A percentile compares a stretch with the other conserved stretches of the same genome.
Conservation (phyloP, 2,888 invertebrate genomes). For the Cryptus armator region DNA sequence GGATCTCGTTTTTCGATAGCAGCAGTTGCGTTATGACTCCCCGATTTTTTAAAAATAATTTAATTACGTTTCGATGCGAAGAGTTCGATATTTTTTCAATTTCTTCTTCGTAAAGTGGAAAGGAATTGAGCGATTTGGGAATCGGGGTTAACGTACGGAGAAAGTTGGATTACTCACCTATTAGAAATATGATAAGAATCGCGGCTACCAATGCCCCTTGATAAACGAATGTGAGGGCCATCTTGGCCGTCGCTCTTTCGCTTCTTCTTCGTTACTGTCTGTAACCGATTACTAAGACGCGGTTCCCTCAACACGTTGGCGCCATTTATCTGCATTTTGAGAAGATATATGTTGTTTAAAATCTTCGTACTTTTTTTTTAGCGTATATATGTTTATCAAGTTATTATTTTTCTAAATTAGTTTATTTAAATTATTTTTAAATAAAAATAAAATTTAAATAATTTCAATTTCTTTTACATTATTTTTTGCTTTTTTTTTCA, state of each 20-base stretch:
- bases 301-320: constrained; percentile 69
- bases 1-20: constrained; percentile 62
- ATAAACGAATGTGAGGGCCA: constrained; percentile 69
- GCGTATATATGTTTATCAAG: too few relatives aligned
- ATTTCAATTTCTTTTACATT: too few relatives aligned
- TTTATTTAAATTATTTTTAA: too few relatives aligned
- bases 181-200: constrained; percentile 68
- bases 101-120: neutral
- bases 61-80: neutral
- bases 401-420: too few relatives aligned
- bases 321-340: constrained; percentile 71
- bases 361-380: neutral
- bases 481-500: too few relatives aligned
- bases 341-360: constrained; percentile 27
- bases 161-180: constrained; percentile 71
- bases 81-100: neutral
- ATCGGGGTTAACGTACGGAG: constrained; percentile 15
- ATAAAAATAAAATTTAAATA: too few relatives aligned
- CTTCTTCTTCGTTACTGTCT: constrained; percentile 56
- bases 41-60: neutral
- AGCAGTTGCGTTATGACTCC: neutral
- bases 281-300: constrained; percentile 29
- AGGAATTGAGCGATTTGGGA: neutral
- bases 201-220: constrained; percentile 68
- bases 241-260: constrained; percentile 63